phyloP scores from a whole-genome alignment of 2,797 vertebrate species.

The Siniperca obscura region DNA sequence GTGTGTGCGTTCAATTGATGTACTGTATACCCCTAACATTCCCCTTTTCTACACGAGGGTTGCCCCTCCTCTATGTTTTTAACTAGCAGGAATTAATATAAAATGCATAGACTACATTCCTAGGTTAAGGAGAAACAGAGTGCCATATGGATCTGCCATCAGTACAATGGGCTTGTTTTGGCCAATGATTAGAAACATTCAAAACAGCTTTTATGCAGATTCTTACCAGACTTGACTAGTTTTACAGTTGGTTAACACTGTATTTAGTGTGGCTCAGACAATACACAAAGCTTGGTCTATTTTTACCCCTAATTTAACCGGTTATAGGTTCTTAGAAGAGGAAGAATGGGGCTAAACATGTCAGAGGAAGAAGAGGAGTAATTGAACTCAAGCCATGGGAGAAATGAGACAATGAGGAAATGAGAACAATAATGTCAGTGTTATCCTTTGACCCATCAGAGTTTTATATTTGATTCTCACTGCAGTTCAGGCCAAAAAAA shows the following conservation, averaged over 20 bases:
- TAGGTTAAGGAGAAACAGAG: constrained; percentile 36
- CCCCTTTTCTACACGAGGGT: constrained; percentile 19
- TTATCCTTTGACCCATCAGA: constrained; percentile 19
- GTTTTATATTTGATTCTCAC: constrained; percentile 28
- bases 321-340: constrained; percentile 28
- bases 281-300: constrained; percentile 42
- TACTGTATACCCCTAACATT: constrained; percentile 41
- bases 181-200: constrained; percentile 48
- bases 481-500: not conserved
- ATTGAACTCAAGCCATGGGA: constrained; percentile 36
- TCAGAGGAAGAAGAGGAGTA: constrained; percentile 9
- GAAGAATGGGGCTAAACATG: not conserved
- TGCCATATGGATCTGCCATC: constrained; percentile 52
- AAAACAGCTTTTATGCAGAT: constrained; percentile 62
- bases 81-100: constrained; percentile 52
- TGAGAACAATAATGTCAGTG: constrained; percentile 40
- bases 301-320: constrained; percentile 49
- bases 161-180: constrained; percentile 58
- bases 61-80: constrained; percentile 62
- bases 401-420: constrained; percentile 42
- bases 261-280: constrained; percentile 52
- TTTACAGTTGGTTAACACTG: constrained; percentile 51
- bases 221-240: constrained; percentile 36
- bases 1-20: constrained; percentile 28
- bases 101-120: constrained; percentile 62